A percentile compares a stretch with the other conserved stretches of the same genome.
Evolutionary conservation across 2,113 vertebrate genomes (phyloP).

Genomic region (Isichthys henryi): DNA sequence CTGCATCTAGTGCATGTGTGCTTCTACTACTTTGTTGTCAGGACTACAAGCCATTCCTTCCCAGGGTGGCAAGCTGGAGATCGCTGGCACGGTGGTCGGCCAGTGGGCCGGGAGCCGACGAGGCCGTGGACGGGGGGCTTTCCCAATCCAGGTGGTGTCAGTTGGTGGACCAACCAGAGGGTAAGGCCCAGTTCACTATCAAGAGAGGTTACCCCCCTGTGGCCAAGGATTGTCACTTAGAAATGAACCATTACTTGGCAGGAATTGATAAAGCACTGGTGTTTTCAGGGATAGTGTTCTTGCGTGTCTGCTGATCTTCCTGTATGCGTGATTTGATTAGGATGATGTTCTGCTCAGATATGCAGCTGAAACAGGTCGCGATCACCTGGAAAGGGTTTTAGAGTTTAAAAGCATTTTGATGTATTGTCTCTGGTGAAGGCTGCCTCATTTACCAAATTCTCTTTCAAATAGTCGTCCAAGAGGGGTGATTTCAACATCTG

Average conservation of each 20-base stretch:
- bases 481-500: slow-evolving; percentile 87
- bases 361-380: background rate
- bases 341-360: background rate
- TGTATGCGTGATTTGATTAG: background rate
- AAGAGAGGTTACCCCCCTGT: background rate
- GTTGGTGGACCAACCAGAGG: slow-evolving; percentile 83
- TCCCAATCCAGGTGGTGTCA: slow-evolving; percentile 86
- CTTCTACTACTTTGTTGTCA: slow-evolving; percentile 30
- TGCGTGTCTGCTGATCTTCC: background rate
- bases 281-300: background rate
- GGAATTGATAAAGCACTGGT: background rate
- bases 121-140: slow-evolving; percentile 74
- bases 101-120: slow-evolving; percentile 87
- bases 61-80: slow-evolving; percentile 93
- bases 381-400: background rate
- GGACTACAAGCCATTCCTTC: slow-evolving; percentile 80
- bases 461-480: slow-evolving; percentile 65
- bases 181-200: slow-evolving; percentile 50
- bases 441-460: background rate
- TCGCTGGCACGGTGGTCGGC: slow-evolving; percentile 90
- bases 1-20: slow-evolving; percentile 1
- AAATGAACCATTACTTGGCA: background rate
- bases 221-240: background rate
- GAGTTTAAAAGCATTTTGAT: background rate
- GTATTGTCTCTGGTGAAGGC: background rate